phyloP scores from a whole-genome alignment of 2,797 vertebrate genomes.

The Garrulus glandarius region DNA sequence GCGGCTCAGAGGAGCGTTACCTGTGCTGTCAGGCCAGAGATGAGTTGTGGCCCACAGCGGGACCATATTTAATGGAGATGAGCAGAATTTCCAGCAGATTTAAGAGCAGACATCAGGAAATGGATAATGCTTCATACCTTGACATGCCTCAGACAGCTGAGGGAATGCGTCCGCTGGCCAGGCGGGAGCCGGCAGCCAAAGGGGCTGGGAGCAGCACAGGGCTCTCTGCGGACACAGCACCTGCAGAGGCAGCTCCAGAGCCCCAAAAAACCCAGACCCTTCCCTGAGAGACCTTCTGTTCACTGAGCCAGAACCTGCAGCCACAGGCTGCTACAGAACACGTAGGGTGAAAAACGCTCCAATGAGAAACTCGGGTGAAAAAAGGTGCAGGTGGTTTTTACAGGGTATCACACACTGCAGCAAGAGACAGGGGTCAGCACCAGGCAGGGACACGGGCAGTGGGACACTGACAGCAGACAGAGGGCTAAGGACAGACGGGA shows the following conservation, averaged over 20 bases:
- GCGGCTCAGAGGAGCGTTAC: fast-evolving
- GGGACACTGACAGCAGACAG: neutral
- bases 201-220: neutral
- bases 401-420: neutral
- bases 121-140: conserved; percentile 15
- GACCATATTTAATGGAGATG: neutral
- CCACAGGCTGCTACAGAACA: neutral
- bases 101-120: conserved; percentile 24
- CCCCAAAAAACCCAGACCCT: neutral
- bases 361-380: fast-evolving
- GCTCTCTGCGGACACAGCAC: fast-evolving
- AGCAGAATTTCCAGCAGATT: conserved; percentile 12
- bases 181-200: neutral
- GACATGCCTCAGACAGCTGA: neutral
- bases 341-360: neutral
- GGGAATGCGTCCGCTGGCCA: neutral
- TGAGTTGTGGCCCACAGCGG: neutral
- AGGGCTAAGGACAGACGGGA: neutral
- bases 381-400: neutral
- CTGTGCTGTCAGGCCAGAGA: neutral
- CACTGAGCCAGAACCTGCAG: neutral
- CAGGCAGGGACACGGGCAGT: fast-evolving
- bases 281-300: neutral
- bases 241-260: neutral
- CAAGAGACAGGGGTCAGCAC: fast-evolving